Conservation (phyloP, 2,797 vertebrate genomes). For the Cichlasoma orientale region DNA sequence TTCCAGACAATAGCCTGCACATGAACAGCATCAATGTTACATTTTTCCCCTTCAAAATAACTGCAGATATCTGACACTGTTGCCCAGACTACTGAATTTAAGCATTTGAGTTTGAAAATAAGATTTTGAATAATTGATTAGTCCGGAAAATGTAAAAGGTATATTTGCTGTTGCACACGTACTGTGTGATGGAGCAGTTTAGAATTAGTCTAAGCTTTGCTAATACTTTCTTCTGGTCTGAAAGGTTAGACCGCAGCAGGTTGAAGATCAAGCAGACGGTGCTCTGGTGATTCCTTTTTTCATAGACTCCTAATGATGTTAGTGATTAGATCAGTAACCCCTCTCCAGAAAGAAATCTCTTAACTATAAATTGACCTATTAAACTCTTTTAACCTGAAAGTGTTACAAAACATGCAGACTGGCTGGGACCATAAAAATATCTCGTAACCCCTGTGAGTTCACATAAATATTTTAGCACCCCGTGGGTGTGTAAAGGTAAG, state of each 20-base stretch:
- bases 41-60: no score
- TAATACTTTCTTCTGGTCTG: not conserved
- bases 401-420: slow-evolving; percentile 19
- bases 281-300: not conserved
- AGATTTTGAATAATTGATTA: not conserved
- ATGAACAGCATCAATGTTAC: no score
- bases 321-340: not conserved
- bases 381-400: slow-evolving; percentile 24
- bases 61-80: not conserved
- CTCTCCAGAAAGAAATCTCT: not conserved
- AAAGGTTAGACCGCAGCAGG: not conserved
- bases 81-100: not conserved
- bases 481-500: slow-evolving; percentile 27
- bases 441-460: slow-evolving; percentile 26
- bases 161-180: not conserved
- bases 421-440: slow-evolving; percentile 15
- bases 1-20: no score
- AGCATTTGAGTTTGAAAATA: not conserved
- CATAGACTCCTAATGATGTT: not conserved
- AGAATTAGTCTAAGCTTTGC: not conserved
- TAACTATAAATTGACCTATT: slow-evolving; percentile 43
- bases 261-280: not conserved
- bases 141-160: not conserved
- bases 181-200: not conserved
- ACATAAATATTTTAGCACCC: slow-evolving; percentile 60